A percentile compares a stretch with the other conserved stretches of the same genome.
Conservation (phyloP, 2,113 vertebrate genomes). For the Halichoeres trimaculatus region DNA sequence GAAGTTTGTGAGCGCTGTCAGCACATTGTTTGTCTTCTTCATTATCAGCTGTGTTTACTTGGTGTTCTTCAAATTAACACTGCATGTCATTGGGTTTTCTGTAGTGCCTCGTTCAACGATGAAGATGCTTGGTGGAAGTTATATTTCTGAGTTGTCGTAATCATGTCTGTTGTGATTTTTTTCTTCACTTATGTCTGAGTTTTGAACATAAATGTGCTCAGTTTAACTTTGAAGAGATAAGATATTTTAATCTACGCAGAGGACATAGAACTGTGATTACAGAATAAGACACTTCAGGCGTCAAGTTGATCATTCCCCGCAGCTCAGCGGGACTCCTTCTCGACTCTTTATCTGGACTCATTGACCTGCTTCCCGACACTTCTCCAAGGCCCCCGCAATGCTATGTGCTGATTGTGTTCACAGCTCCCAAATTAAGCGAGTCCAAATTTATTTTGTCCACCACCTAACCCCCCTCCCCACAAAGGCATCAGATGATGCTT, state of each 20-base stretch:
- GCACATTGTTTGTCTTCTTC: not conserved
- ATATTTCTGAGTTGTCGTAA: not conserved
- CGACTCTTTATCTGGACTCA: constrained; percentile 5
- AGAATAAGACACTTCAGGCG: not conserved
- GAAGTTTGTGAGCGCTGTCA: constrained; percentile 18
- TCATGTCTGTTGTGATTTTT: not conserved
- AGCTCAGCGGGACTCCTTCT: not conserved
- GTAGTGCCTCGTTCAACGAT: not conserved
- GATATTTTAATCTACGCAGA: no score
- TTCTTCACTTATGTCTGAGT: not conserved
- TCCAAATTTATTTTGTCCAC: not conserved
- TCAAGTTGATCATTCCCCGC: not conserved
- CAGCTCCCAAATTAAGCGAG: not conserved
- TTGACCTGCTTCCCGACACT: not conserved
- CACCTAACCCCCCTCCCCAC: not conserved
- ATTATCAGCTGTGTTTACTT: constrained; percentile 21
- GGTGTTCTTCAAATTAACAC: constrained; percentile 14
- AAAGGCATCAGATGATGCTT: constrained; percentile 4
- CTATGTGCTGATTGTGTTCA: not conserved
- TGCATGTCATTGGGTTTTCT: not conserved
- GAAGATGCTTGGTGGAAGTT: not conserved
- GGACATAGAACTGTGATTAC: not conserved
- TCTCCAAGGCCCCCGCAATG: not conserved
- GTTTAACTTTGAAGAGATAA: no score
- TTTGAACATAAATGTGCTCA: no score